These are phyloP conservation scores for Suricata suricatta DNA, from an alignment of 2,113 vertebrate species.

Conservation along the genomic window DNA sequence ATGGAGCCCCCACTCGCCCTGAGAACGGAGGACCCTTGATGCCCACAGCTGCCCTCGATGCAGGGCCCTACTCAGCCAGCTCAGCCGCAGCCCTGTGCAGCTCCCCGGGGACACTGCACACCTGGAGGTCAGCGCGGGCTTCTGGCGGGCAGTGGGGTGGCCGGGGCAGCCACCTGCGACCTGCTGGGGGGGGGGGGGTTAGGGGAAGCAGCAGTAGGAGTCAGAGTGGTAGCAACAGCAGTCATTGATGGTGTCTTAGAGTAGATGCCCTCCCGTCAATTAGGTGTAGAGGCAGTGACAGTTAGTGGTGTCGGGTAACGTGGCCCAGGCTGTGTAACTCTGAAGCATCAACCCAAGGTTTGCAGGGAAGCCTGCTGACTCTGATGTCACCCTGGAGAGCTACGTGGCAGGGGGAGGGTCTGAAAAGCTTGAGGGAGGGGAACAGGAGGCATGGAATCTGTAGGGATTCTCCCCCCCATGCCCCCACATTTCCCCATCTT, in stretches of 20 bases:
- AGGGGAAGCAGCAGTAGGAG: no score
- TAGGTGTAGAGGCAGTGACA: not conserved
- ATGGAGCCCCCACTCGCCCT: no score
- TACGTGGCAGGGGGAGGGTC: no score
- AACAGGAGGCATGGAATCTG: not conserved
- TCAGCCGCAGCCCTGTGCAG: not conserved
- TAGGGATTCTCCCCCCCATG: no score
- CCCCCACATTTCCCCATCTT: no score
- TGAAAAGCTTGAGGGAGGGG: not conserved
- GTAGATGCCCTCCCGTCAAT: not conserved
- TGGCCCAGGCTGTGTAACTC: not conserved
- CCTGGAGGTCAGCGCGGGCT: no score
- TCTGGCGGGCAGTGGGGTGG: not conserved
- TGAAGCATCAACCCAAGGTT: not conserved
- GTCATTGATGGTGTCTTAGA: no score
- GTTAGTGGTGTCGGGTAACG: not conserved
- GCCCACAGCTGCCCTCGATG: not conserved
- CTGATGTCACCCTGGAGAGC: not conserved
- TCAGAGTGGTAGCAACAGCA: no score
- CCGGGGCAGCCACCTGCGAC: not conserved
- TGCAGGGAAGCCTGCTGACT: no score
- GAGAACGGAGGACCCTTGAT: not conserved
- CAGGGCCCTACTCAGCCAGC: not conserved
- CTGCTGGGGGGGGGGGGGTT: no score
- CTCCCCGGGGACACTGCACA: not conserved